Percentiles rank a stretch among this genome's conserved stretches.
These are phyloP conservation scores for Artibeus lituratus DNA, from an alignment of 2,797 vertebrate genomes.

Conservation along the genomic window DNA sequence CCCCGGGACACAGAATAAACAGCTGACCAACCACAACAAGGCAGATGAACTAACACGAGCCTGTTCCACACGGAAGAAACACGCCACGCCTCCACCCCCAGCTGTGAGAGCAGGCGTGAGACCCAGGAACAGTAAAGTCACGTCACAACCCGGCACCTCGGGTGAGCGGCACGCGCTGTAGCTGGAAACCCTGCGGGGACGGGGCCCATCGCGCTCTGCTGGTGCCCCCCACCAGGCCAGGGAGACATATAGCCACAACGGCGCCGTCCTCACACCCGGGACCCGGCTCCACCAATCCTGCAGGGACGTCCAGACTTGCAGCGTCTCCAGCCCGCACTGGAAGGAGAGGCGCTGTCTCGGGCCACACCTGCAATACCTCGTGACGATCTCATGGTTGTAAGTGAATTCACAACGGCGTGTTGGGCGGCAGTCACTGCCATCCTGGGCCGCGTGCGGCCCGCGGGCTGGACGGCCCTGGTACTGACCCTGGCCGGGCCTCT, in stretches of 20 bases:
- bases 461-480: too few species aligned
- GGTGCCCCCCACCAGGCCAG: background rate
- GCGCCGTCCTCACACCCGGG: background rate
- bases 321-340: too few species aligned
- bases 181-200: background rate
- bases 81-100: background rate
- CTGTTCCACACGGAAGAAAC: background rate
- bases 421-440: too few species aligned
- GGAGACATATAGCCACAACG: background rate
- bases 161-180: background rate
- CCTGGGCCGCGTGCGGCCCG: too few species aligned
- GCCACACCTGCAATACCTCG: too few species aligned
- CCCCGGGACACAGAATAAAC: background rate
- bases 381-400: too few species aligned
- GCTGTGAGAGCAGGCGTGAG: background rate
- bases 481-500: background rate
- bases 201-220: background rate
- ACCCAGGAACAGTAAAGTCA: background rate
- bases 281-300: background rate
- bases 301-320: too few species aligned
- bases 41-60: background rate
- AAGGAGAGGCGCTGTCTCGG: too few species aligned
- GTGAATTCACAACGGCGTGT: too few species aligned
- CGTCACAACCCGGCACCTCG: background rate
- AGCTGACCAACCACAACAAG: background rate